Percentiles rank a stretch among this genome's conserved stretches.
These are phyloP conservation scores for Hyposoter dolosus DNA, from an alignment of 2,888 invertebrate genomes.

Conservation along the genomic window DNA sequence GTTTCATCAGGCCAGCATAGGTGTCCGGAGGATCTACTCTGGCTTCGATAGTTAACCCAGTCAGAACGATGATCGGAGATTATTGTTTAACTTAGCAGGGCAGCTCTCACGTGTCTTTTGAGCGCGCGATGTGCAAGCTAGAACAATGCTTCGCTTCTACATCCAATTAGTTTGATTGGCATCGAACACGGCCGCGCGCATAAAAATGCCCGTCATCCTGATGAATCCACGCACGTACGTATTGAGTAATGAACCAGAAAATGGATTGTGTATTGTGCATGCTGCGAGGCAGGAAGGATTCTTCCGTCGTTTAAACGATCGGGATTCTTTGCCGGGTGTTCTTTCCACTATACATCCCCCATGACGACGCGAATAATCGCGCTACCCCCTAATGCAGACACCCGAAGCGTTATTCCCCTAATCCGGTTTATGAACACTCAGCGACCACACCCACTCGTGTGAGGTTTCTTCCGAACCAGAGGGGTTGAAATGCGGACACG, in stretches of 20 bases:
- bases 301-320: not conserved
- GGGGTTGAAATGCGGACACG: conserved; percentile 7
- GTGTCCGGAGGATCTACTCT: not conserved
- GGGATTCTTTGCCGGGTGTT: conserved; percentile 35
- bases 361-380: conserved; percentile 49
- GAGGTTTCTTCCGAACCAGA: conserved; percentile 48
- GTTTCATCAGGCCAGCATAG: not conserved
- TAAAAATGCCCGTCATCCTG: conserved; percentile 51
- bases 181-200: conserved; percentile 18
- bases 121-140: conserved; percentile 5
- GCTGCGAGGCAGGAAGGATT: not conserved
- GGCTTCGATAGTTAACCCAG: conserved; percentile 25
- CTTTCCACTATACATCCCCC: not conserved
- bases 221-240: conserved; percentile 12
- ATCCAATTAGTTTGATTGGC: conserved; percentile 67
- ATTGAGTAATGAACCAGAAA: conserved; percentile 54
- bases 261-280: conserved; percentile 37
- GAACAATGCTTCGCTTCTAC: conserved; percentile 37
- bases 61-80: conserved; percentile 26
- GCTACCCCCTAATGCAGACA: conserved; percentile 37
- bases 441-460: conserved; percentile 79
- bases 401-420: conserved; percentile 77
- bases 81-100: conserved; percentile 7
- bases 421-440: conserved; percentile 81
- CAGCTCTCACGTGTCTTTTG: not conserved